A percentile compares a stretch with the other conserved stretches of the same genome.
Evolutionary conservation across 1,140 invertebrate species (phyloP).

Genomic region (Lepidurus arcticus): DNA sequence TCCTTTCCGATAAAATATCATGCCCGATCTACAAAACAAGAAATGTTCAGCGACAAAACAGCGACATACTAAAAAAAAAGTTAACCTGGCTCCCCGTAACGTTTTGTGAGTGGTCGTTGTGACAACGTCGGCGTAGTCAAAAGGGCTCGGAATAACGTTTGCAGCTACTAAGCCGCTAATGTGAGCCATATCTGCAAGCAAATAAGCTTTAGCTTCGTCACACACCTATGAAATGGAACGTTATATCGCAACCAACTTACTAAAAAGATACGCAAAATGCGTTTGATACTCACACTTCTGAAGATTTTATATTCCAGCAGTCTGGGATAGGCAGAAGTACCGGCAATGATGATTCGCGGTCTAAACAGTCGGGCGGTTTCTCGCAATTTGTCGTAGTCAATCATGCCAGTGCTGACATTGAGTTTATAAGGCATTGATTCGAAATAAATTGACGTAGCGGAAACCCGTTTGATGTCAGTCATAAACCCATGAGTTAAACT

Average conservation of each 20-base stretch:
- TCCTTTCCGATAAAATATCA: constrained; percentile 58
- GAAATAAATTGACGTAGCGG: constrained; percentile 61
- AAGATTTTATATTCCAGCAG: constrained; percentile 61
- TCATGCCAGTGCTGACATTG: constrained; percentile 52
- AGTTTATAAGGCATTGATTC: constrained; percentile 62
- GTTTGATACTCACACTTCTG: constrained; percentile 41
- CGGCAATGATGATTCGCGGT: constrained; percentile 62
- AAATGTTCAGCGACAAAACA: constrained; percentile 28
- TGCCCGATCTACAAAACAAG: constrained; percentile 44
- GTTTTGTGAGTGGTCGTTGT: constrained; percentile 94
- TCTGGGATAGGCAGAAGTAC: constrained; percentile 60
- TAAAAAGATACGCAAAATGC: constrained; percentile 15
- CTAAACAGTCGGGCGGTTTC: constrained; percentile 55
- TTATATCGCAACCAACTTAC: constrained; percentile 18
- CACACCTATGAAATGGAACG: constrained; percentile 46
- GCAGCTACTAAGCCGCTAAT: constrained; percentile 58
- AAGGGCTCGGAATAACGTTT: constrained; percentile 55
- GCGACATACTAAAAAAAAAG: constrained; percentile 23
- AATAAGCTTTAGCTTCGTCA: constrained; percentile 53
- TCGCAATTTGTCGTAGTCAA: constrained; percentile 60
- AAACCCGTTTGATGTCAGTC: constrained; percentile 57
- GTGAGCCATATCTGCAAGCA: constrained; percentile 66
- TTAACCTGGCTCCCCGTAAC: constrained; percentile 66
- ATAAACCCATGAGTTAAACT: constrained; percentile 59
- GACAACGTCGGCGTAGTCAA: constrained; percentile 59